Evolutionary conservation across 2,888 invertebrate species (phyloP).

Genomic region (Mesorhabditis spiculigera): DNA sequence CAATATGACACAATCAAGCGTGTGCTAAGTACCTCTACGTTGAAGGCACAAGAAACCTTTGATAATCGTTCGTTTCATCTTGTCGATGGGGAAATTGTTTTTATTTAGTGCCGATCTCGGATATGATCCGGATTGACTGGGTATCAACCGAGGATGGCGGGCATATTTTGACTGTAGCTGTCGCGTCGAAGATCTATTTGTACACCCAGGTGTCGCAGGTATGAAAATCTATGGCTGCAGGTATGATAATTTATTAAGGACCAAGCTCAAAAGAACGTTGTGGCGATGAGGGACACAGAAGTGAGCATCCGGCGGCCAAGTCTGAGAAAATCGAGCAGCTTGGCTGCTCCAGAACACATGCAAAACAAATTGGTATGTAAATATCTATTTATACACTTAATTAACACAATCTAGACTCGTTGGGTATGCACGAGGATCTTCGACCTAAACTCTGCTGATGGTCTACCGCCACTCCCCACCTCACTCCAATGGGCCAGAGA

Average conservation of each 20-base stretch:
- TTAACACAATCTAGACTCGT: slow-evolving; percentile 28
- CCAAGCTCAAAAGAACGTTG: slow-evolving; percentile 87
- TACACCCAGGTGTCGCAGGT: slow-evolving; percentile 75
- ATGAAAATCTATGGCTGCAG: not conserved
- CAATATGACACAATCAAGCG: not conserved
- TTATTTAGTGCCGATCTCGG: slow-evolving; percentile 46
- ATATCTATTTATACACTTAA: not conserved
- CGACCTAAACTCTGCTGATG: slow-evolving; percentile 71
- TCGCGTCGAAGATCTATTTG: slow-evolving; percentile 70
- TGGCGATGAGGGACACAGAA: slow-evolving; percentile 71
- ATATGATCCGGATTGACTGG: slow-evolving; percentile 72
- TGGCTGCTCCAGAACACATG: slow-evolving; percentile 28
- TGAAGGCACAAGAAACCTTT: not conserved
- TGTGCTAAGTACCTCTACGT: not conserved
- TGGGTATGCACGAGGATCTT: slow-evolving; percentile 54
- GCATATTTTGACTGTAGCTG: slow-evolving; percentile 84
- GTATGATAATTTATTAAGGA: slow-evolving; percentile 63
- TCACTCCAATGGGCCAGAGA: slow-evolving; percentile 98
- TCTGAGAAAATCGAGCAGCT: slow-evolving; percentile 44
- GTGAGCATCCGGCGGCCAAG: slow-evolving; percentile 39
- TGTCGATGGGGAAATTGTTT: not conserved
- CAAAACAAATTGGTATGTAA: slow-evolving; percentile 24
- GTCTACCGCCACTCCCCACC: slow-evolving; percentile 92
- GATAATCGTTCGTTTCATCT: slow-evolving; percentile 2
- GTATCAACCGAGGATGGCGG: slow-evolving; percentile 98